A percentile compares a stretch with the other conserved stretches of the same genome.
Evolutionary conservation across 2,113 vertebrate species (phyloP).

Genomic region (Lynx canadensis): DNA sequence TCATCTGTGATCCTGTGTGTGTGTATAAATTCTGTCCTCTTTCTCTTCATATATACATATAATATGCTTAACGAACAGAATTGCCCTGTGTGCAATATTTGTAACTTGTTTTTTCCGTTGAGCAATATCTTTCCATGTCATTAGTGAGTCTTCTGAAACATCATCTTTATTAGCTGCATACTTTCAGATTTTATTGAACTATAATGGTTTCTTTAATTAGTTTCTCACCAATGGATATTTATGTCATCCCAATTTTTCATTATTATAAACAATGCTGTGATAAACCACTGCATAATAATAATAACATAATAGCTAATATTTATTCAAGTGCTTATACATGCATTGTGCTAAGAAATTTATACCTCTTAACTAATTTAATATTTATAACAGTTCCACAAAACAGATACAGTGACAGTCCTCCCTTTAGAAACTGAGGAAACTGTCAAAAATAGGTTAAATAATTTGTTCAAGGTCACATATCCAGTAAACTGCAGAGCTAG

Average conservation of each 20-base stretch:
- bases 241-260: constrained; percentile 30
- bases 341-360: neutral
- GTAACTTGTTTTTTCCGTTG: neutral
- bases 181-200: neutral
- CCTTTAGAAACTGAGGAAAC: constrained; percentile 40
- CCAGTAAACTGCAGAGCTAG: neutral
- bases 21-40: neutral
- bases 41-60: neutral
- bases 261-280: constrained; percentile 28
- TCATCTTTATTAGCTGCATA: neutral
- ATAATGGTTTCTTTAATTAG: constrained; percentile 57
- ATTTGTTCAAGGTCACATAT: constrained; percentile 14
- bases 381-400: neutral
- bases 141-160: neutral
- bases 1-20: neutral
- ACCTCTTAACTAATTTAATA: constrained; percentile 25
- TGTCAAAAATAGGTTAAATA: neutral
- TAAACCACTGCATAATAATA: neutral
- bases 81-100: neutral
- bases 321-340: neutral
- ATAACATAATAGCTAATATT: constrained; percentile 1
- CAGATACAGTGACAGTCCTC: neutral
- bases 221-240: constrained; percentile 25
- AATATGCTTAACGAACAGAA: neutral
- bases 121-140: neutral